A percentile compares a stretch with the other conserved stretches of the same genome.
phyloP scores from a whole-genome alignment of 37 sponge, comb jelly and placozoan species.

The Cladorhizidae sp. region DNA sequence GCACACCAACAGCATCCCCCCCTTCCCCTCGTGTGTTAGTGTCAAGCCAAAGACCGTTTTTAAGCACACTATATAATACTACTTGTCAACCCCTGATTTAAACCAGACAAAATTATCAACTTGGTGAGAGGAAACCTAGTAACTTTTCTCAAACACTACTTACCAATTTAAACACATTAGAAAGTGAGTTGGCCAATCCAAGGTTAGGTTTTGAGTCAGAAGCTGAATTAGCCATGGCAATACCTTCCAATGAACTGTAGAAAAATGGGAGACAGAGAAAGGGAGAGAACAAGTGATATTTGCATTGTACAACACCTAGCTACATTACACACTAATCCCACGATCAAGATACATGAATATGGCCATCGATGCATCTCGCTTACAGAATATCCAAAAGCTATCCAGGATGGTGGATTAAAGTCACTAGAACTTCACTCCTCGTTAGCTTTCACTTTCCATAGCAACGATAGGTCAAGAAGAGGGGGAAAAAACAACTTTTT shows the following conservation, averaged over 20 bases:
- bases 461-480: not conserved
- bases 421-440: not conserved
- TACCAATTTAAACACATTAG: constrained; percentile 81
- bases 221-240: not conserved
- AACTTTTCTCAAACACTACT: not conserved
- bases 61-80: no score
- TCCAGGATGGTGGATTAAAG: not conserved
- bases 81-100: no score
- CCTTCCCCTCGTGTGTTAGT: no score
- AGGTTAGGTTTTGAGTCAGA: constrained; percentile 34
- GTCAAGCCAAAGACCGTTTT: no score
- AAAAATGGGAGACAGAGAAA: not conserved
- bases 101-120: no score
- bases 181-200: constrained; percentile 69
- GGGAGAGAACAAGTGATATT: not conserved
- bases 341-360: not conserved
- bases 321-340: not conserved
- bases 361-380: not conserved
- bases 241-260: not conserved
- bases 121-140: not conserved
- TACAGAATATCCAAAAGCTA: not conserved
- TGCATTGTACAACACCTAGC: not conserved
- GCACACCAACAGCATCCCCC: not conserved
- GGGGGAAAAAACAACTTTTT: not conserved
- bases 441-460: not conserved